phyloP scores from a whole-genome alignment of 2,888 invertebrate species.

The Dione vanillae region DNA sequence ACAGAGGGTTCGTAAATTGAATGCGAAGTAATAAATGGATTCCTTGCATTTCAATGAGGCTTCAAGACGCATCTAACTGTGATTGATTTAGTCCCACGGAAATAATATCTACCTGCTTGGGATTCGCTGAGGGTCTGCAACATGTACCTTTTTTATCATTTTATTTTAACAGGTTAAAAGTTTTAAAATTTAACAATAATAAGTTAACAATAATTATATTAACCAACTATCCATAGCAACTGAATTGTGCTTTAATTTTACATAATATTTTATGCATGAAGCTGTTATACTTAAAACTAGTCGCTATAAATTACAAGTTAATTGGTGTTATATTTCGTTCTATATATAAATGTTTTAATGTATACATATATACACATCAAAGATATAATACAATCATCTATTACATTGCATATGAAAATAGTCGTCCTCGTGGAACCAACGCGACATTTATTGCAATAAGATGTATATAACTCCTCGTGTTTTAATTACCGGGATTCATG shows the following conservation, averaged over 20 bases:
- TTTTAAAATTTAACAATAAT: too few relatives aligned
- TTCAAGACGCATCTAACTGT: conserved; percentile 62
- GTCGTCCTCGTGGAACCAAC: conserved; percentile 47
- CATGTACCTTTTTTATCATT: conserved; percentile 63
- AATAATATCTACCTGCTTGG: conserved; percentile 68
- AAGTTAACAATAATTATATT: too few relatives aligned
- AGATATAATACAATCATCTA: conserved; percentile 28
- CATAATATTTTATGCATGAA: too few relatives aligned
- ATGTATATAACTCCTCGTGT: conserved; percentile 62
- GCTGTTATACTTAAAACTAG: too few relatives aligned
- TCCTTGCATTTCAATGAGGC: conserved; percentile 57
- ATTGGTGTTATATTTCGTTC: too few relatives aligned
- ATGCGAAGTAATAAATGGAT: conserved; percentile 74
- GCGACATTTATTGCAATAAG: conserved; percentile 62
- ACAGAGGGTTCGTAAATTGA: conserved; percentile 66
- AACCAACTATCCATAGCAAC: too few relatives aligned
- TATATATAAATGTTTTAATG: too few relatives aligned
- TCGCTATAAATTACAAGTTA: too few relatives aligned
- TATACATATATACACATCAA: too few relatives aligned
- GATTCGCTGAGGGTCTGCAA: conserved; percentile 64
- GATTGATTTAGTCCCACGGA: conserved; percentile 72
- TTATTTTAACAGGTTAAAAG: conserved; percentile 60
- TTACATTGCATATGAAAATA: conserved; percentile 41
- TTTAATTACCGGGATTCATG: conserved; percentile 61
- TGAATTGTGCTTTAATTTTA: too few relatives aligned